phyloP scores from a whole-genome alignment of 2,113 vertebrate genomes.

The Carassius carassius region DNA sequence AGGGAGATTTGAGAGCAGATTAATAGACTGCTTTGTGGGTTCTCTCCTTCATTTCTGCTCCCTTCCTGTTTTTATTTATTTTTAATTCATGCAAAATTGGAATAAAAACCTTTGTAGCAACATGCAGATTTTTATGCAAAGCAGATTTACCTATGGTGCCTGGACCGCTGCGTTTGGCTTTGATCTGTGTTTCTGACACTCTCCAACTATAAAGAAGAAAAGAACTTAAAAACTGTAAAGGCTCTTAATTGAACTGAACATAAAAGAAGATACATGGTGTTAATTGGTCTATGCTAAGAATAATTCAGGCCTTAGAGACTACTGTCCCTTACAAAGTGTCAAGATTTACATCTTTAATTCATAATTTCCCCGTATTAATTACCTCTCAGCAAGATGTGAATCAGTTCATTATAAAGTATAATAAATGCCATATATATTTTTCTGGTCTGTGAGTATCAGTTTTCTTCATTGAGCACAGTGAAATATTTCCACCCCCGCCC shows the following conservation, averaged over 20 bases:
- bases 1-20: conserved; percentile 54
- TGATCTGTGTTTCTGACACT: conserved; percentile 93
- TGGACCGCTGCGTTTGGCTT: conserved; percentile 82
- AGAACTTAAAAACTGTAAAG: conserved; percentile 92
- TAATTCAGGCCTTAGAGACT: conserved; percentile 94
- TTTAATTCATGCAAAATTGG: conserved; percentile 84
- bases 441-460: conserved; percentile 68
- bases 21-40: conserved; percentile 33
- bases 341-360: conserved; percentile 98
- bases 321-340: conserved; percentile 91
- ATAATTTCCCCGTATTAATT: conserved; percentile 94
- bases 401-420: conserved; percentile 83
- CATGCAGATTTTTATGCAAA: conserved; percentile 94
- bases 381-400: conserved; percentile 84
- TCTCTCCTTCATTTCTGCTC: conserved; percentile 53
- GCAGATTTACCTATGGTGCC: conserved; percentile 88
- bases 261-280: conserved; percentile 94
- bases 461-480: conserved; percentile 59
- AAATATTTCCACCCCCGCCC: conserved; percentile 36
- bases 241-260: conserved; percentile 97
- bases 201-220: conserved; percentile 90
- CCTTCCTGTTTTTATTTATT: conserved; percentile 48
- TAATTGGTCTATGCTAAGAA: conserved; percentile 98
- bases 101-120: conserved; percentile 84
- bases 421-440: conserved; percentile 69